phyloP scores from a whole-genome alignment of 2,888 invertebrate genomes.

The Pristionchus maxplancki region DNA sequence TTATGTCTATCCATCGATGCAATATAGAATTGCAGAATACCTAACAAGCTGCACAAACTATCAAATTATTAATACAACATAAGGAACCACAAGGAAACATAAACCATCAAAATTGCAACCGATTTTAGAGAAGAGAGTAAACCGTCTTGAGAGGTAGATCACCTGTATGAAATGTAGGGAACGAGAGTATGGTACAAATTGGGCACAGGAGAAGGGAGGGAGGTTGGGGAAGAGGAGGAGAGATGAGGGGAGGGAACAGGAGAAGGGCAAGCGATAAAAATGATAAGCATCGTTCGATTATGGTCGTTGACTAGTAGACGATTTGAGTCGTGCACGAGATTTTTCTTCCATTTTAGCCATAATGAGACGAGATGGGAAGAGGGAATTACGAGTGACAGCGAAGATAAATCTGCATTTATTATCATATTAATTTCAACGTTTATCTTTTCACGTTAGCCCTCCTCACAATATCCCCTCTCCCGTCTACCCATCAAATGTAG shows the following conservation, averaged over 20 bases:
- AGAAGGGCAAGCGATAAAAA: neutral
- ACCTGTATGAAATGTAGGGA: slow-evolving; percentile 17
- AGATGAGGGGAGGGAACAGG: neutral
- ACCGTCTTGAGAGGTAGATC: slow-evolving; percentile 27
- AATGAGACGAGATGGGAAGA: slow-evolving; percentile 54
- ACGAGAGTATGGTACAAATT: slow-evolving; percentile 20
- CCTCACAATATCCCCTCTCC: too few species aligned
- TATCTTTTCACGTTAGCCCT: neutral
- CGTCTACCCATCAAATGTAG: too few species aligned
- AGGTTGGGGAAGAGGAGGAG: neutral
- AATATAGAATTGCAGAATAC: neutral
- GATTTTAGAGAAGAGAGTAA: neutral
- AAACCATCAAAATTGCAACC: slow-evolving; percentile 36
- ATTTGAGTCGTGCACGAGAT: slow-evolving; percentile 4
- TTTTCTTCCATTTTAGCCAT: slow-evolving; percentile 49
- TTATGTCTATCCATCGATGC: slow-evolving; percentile 19
- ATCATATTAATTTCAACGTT: neutral
- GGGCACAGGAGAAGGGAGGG: neutral
- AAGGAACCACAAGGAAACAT: slow-evolving; percentile 15
- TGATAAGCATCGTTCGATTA: slow-evolving; percentile 28
- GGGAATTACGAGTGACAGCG: slow-evolving; percentile 51
- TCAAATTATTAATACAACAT: slow-evolving; percentile 35
- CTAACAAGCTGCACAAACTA: slow-evolving; percentile 17
- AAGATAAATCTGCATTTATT: slow-evolving; percentile 51
- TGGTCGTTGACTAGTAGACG: slow-evolving; percentile 5